These are phyloP conservation scores for Protobothrops flavoviridis DNA, from an alignment of 2,113 vertebrate genomes.

Conservation along the genomic window DNA sequence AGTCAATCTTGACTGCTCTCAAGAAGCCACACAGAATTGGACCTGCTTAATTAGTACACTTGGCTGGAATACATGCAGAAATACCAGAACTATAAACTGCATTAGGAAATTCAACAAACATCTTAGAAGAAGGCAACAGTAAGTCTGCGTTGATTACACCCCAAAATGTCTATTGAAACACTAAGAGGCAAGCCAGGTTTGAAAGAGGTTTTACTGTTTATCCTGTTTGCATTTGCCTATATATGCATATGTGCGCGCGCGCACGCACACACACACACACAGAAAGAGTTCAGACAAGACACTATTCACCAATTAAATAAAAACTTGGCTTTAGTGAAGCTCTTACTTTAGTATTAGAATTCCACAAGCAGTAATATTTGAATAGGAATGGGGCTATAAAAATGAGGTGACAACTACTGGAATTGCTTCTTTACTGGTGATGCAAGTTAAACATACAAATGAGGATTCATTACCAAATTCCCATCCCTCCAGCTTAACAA, in stretches of 20 bases:
- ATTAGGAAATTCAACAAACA: background rate
- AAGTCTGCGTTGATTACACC: background rate
- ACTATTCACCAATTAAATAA: background rate
- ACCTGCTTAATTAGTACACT: background rate
- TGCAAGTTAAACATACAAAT: background rate
- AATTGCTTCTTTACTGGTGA: background rate
- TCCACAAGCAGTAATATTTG: background rate
- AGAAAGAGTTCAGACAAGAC: background rate
- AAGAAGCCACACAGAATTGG: background rate
- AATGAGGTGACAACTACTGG: background rate
- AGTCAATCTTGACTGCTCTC: background rate
- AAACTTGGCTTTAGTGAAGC: background rate
- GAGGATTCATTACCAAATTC: background rate
- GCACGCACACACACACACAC: background rate
- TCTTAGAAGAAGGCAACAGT: background rate
- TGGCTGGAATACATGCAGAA: background rate
- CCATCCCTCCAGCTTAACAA: background rate
- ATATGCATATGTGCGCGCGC: background rate
- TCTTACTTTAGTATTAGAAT: background rate
- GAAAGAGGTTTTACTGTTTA: background rate
- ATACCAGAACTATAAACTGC: background rate
- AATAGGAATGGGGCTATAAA: background rate
- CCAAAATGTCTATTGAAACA: background rate
- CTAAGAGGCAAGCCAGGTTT: background rate
- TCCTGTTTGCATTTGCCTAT: background rate